These are phyloP conservation scores for Periophthalmodon schlosseri DNA, from an alignment of 2,113 vertebrate species.

Conservation along the genomic window DNA sequence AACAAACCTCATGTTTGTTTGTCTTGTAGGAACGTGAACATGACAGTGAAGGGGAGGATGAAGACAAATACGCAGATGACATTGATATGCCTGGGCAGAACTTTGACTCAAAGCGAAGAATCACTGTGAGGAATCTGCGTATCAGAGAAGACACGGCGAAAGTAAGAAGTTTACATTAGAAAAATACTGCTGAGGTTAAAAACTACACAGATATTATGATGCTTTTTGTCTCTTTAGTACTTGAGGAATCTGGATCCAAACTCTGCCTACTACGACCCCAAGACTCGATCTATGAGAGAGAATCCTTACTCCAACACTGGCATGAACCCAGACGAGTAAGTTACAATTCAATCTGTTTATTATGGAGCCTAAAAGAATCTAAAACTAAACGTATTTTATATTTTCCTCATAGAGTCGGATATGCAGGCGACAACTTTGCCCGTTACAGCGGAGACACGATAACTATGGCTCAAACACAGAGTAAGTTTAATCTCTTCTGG, in stretches of 20 bases:
- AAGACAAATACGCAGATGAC: conserved; percentile 98
- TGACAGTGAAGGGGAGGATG: conserved; percentile 96
- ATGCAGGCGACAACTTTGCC: conserved; percentile 96
- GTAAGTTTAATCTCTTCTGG: conserved; percentile 77
- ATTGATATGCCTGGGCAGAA: conserved; percentile 99
- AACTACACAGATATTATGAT: background rate
- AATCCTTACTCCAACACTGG: conserved; percentile 95
- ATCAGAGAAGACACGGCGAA: conserved; percentile 98
- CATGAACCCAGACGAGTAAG: conserved; percentile 96
- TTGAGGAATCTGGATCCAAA: conserved; percentile 97
- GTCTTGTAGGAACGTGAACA: conserved; percentile 88
- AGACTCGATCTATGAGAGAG: conserved; percentile 98
- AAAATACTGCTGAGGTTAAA: background rate
- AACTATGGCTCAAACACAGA: conserved; percentile 94
- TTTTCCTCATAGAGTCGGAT: conserved; percentile 85
- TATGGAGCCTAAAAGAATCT: background rate
- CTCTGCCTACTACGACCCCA: conserved; percentile 97
- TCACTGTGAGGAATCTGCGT: conserved; percentile 94
- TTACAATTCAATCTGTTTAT: conserved; percentile 3
- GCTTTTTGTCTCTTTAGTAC: conserved; percentile 78
- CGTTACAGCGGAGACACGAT: conserved; percentile 93
- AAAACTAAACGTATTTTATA: background rate
- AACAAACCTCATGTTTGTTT: background rate
- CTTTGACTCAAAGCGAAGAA: conserved; percentile 97
- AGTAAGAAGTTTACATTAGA: conserved; percentile 68